Percentiles rank a stretch among this genome's conserved stretches.
phyloP scores from a whole-genome alignment of 2,797 vertebrate genomes.

The Uromys caudimaculatus region DNA sequence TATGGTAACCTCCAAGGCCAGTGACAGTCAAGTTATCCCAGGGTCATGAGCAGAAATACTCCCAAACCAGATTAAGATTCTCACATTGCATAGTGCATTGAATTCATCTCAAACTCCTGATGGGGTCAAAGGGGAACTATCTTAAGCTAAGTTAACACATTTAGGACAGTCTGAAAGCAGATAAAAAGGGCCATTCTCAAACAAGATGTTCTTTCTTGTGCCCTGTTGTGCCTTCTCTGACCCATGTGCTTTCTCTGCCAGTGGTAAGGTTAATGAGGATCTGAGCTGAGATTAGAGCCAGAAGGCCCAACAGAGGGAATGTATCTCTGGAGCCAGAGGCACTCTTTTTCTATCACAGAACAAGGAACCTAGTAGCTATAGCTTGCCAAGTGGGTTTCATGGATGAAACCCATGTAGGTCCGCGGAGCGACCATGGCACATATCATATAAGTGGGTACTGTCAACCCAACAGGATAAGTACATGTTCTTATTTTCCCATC shows the following conservation, averaged over 20 bases:
- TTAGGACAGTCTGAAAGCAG: not conserved
- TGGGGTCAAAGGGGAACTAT: not conserved
- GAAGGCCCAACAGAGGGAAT: not conserved
- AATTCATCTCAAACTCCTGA: not conserved
- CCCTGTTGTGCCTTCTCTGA: not conserved
- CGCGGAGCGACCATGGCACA: rapidly evolving
- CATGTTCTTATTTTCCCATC: not conserved
- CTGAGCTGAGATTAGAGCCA: not conserved
- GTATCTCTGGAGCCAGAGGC: not conserved
- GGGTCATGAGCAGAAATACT: not conserved
- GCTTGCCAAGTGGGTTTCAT: not conserved
- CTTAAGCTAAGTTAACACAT: not conserved
- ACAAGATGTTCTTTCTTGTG: not conserved
- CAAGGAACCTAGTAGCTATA: not conserved
- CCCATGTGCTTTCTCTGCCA: not conserved
- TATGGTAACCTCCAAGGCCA: not conserved
- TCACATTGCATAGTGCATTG: not conserved
- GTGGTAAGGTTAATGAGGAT: not conserved
- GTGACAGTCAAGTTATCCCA: not conserved
- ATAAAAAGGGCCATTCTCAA: not conserved
- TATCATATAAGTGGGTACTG: not conserved
- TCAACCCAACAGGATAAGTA: not conserved
- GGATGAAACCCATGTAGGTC: too few relatives aligned
- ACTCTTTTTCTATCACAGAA: not conserved
- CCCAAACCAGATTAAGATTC: not conserved